These are phyloP conservation scores for Amphiprion percula DNA, from an alignment of 2,113 vertebrate genomes.

Conservation along the genomic window DNA sequence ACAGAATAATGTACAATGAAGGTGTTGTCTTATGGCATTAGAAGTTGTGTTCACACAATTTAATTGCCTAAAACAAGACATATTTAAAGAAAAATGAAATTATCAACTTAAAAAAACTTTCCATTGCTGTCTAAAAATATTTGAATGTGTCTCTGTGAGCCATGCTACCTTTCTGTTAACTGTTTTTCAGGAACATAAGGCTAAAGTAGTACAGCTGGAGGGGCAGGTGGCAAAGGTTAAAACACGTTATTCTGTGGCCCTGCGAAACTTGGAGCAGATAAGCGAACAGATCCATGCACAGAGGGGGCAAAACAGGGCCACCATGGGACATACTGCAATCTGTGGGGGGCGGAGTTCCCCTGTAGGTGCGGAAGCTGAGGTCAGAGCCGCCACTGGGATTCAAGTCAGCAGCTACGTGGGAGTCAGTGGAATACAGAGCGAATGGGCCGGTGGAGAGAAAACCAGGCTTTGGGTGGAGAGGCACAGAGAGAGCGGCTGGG, in stretches of 20 bases:
- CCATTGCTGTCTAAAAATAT: no score
- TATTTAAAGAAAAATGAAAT: no score
- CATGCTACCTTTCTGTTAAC: no score
- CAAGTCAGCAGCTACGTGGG: slow-evolving; percentile 40
- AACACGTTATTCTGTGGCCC: slow-evolving; percentile 89
- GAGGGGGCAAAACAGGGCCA: slow-evolving; percentile 67
- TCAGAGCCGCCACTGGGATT: slow-evolving; percentile 13
- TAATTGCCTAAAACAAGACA: no score
- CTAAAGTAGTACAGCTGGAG: slow-evolving; percentile 89
- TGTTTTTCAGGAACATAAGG: slow-evolving; percentile 89
- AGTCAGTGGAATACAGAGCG: slow-evolving; percentile 46
- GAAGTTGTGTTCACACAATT: no score
- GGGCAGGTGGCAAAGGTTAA: slow-evolving; percentile 88
- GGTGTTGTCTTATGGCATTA: no score
- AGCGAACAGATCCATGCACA: slow-evolving; percentile 93
- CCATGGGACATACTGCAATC: slow-evolving; percentile 44
- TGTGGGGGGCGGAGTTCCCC: slow-evolving; percentile 82
- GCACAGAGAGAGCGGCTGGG: slow-evolving; percentile 79
- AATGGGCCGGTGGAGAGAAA: slow-evolving; percentile 78
- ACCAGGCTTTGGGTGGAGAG: slow-evolving; percentile 82
- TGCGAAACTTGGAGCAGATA: slow-evolving; percentile 93
- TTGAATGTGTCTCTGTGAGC: no score
- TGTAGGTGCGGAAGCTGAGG: slow-evolving; percentile 81
- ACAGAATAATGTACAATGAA: no score
- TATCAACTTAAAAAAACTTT: no score